A percentile compares a stretch with the other conserved stretches of the same genome.
phyloP scores from a whole-genome alignment of 2,113 vertebrate genomes.

The Meriones unguiculatus region DNA sequence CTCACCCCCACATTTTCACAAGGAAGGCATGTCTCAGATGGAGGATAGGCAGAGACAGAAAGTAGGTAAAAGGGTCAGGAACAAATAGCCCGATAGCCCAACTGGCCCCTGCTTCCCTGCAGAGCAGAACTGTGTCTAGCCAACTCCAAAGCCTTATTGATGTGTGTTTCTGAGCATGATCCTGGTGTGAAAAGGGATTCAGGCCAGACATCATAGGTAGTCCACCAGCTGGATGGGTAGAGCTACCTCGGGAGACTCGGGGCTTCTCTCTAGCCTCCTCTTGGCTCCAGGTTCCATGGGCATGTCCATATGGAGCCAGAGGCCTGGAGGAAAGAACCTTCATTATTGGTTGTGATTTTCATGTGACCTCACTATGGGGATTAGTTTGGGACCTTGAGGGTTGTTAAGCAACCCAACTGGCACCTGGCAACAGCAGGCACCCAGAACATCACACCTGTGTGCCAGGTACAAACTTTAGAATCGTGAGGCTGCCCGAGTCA shows the following conservation, averaged over 20 bases:
- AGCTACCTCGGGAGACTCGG: rapidly evolving
- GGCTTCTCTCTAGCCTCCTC: background rate
- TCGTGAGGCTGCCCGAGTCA: background rate
- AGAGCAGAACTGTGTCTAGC: background rate
- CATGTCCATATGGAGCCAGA: background rate
- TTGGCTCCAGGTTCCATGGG: background rate
- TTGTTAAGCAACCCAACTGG: slow-evolving; percentile 29
- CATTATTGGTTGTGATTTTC: slow-evolving; percentile 32
- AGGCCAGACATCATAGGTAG: background rate
- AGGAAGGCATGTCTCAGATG: rapidly evolving
- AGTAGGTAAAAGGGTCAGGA: background rate
- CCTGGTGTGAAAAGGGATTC: rapidly evolving
- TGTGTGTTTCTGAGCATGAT: rapidly evolving
- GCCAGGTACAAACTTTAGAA: background rate
- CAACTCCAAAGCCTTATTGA: rapidly evolving
- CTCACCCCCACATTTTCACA: background rate
- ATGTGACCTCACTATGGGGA: background rate
- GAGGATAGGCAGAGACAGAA: background rate
- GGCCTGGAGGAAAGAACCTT: background rate
- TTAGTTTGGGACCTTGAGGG: slow-evolving; percentile 62
- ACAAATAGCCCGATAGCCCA: background rate
- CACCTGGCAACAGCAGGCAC: slow-evolving; percentile 33
- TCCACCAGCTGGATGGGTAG: rapidly evolving
- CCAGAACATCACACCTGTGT: slow-evolving; percentile 27
- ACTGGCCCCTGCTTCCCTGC: background rate